Base-by-base conservation (phyloP, 2,113 vertebrate genomes). In the Silurus glanis region DNA sequence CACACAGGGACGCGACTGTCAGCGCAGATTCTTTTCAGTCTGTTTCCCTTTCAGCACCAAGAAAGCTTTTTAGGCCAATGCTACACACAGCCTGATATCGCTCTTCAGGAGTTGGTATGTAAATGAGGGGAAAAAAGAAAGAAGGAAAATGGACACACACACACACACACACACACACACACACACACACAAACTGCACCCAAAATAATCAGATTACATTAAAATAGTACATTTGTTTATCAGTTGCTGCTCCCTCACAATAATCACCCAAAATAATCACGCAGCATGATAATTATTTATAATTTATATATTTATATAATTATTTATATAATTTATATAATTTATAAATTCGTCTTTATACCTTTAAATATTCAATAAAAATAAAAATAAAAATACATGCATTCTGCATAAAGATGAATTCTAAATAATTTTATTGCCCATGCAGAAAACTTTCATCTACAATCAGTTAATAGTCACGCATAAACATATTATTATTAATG, bases 1-100 rank as follows among this genome's bases (percentile, higher is more conserved):
- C 84, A 93, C 93, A 74, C 37, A 64, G 91, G 92, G 95, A 94
- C 96, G 94, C 91, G 95, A 93, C 95, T 97, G 97, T 98, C 96
- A 97, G 96, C 94, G 96, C 94, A 90, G 94, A 96, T 98, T 96
- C 96, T 95, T 96, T 97, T 97, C 97, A 98, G 96, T 96, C 94
- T 94, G 95, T 93, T 95, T 95, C 94, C 94, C 93, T 84, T 86
- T 89, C 66, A 80, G 85, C 92, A 93, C 95, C 97, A 95, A 96
- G 95, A 95, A 95, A 94, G 94, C 96, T 95, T 95, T 96, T 96
- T 95, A 95, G 93, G 94, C 94, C 96, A 97, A 95, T 91, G 28
- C 75, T 66, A 78, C 12, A 94, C 94, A 95, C 91, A 82, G 62
- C 55, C 75, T 82, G 76, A 84, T 16, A 28, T 45, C 17, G 71